Evolutionary conservation across 2,888 invertebrate species (phyloP).

Genomic region (Lasioglossum lativentre): DNA sequence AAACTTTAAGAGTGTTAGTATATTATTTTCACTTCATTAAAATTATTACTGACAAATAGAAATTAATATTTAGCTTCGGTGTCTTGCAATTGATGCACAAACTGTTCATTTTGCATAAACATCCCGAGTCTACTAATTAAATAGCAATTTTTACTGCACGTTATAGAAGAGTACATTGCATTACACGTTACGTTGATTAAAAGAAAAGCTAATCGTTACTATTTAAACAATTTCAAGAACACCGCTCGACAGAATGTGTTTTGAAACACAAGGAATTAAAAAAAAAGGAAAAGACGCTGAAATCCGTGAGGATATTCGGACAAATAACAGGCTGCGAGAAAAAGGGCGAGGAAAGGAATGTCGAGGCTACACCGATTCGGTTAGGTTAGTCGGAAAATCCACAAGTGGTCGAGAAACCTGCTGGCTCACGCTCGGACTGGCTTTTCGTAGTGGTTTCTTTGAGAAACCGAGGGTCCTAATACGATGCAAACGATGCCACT

Average conservation of each 20-base stretch:
- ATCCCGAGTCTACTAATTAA: too few relatives aligned
- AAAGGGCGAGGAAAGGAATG: slow-evolving; percentile 28
- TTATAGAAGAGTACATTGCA: background rate
- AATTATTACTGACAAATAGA: too few relatives aligned
- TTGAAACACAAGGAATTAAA: background rate
- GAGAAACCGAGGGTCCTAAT: background rate
- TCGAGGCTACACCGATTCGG: slow-evolving; percentile 34
- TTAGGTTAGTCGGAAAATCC: slow-evolving; percentile 68
- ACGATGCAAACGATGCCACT: background rate
- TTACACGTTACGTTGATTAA: background rate
- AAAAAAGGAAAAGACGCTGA: background rate
- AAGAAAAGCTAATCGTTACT: background rate
- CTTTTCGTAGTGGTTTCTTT: background rate
- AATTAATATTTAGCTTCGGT: too few relatives aligned
- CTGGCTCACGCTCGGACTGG: background rate
- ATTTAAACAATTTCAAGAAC: background rate
- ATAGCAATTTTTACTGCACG: too few relatives aligned
- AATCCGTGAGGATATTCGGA: background rate
- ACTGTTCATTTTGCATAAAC: too few relatives aligned
- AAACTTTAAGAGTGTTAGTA: too few relatives aligned
- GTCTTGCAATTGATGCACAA: too few relatives aligned
- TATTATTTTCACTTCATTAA: too few relatives aligned
- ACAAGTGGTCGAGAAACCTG: slow-evolving; percentile 71
- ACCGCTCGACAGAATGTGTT: background rate
- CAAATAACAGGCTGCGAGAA: slow-evolving; percentile 15